Evolutionary conservation across 2,113 vertebrate genomes (phyloP).

Genomic region (Callipepla squamata): DNA sequence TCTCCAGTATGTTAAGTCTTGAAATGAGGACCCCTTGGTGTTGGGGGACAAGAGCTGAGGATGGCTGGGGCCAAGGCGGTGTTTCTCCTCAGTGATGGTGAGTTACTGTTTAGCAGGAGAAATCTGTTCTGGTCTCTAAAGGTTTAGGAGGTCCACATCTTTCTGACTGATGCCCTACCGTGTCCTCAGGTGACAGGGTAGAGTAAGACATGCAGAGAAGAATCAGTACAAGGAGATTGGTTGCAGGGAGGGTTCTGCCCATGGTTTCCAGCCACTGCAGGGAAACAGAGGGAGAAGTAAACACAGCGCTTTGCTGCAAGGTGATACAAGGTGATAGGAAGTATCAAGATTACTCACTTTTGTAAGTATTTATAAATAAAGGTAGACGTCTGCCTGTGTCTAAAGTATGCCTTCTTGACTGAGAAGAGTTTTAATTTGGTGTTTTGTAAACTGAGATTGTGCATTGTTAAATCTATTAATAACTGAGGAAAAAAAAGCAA

Average conservation of each 20-base stretch:
- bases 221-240: neutral
- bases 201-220: neutral
- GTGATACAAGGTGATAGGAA: neutral
- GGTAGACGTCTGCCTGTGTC: neutral
- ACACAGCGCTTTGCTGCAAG: neutral
- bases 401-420: neutral
- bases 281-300: neutral
- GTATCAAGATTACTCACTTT: neutral
- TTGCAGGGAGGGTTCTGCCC: neutral
- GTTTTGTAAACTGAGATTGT: neutral
- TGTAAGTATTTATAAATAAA: neutral
- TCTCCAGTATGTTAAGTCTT: neutral
- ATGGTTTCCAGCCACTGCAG: neutral
- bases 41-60: neutral
- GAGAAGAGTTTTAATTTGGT: neutral
- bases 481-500: neutral
- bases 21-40: neutral
- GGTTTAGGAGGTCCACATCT: neutral
- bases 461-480: neutral
- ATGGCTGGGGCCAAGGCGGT: neutral
- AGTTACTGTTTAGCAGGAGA: neutral
- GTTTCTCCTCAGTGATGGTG: fast-evolving
- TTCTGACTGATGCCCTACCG: neutral
- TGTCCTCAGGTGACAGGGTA: neutral
- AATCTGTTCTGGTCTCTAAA: neutral